A percentile compares a stretch with the other conserved stretches of the same genome.
Conservation (phyloP, 53 echinoderm and acorn worm genomes). For the Crossaster papposus region DNA sequence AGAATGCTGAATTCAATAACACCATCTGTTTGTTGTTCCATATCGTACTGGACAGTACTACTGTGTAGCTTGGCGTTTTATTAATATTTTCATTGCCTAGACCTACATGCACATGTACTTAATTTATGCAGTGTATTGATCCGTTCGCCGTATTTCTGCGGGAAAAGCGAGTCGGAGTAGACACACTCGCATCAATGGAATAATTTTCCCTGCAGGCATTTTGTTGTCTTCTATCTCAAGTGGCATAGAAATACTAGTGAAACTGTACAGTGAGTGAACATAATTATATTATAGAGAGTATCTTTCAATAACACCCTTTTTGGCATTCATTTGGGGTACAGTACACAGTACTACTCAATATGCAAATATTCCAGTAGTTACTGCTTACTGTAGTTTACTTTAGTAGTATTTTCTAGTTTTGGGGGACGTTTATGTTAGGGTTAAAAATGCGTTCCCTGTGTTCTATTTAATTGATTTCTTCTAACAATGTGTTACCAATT, state of each 20-base stretch:
- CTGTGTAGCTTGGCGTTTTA: background rate
- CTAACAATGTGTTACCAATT: no score
- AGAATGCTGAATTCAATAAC: background rate
- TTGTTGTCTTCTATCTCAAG: background rate
- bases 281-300: no score
- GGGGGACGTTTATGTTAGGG: no score
- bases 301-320: no score
- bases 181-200: slow-evolving; percentile 28
- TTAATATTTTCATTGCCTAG: background rate
- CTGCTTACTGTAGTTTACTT: no score
- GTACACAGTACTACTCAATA: no score
- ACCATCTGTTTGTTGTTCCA: background rate
- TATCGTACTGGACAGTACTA: no score
- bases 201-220: slow-evolving; percentile 3
- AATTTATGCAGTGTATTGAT: background rate
- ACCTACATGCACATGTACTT: background rate
- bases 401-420: no score
- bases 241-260: background rate
- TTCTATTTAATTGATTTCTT: no score
- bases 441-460: no score
- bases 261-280: background rate
- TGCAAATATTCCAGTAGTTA: no score
- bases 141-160: background rate
- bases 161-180: background rate
- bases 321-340: background rate